These are phyloP conservation scores for Syngnathus typhle DNA, from an alignment of 2,113 vertebrate genomes.

Conservation along the genomic window DNA sequence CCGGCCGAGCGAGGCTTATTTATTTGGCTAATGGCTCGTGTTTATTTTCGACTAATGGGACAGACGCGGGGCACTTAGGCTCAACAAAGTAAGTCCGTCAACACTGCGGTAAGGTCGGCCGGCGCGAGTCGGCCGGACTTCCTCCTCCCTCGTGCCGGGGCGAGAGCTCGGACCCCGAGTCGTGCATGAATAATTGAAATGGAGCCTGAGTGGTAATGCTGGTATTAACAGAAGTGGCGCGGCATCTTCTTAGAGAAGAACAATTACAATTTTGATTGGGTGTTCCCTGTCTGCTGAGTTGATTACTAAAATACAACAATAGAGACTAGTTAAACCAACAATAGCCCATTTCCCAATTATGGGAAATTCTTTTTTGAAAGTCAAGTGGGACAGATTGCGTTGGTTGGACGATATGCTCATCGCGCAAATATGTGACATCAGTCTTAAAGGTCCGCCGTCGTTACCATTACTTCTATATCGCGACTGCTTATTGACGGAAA, in stretches of 20 bases:
- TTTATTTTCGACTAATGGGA: constrained; percentile 63
- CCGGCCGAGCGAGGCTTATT: constrained; percentile 37
- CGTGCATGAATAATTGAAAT: constrained; percentile 5
- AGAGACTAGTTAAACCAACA: too few species aligned
- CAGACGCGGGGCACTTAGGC: constrained; percentile 41
- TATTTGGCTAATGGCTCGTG: constrained; percentile 59
- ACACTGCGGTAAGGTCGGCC: constrained; percentile 35
- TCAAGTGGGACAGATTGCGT: background rate
- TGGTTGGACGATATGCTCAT: background rate
- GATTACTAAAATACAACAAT: too few species aligned
- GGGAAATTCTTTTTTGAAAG: background rate
- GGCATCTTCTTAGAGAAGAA: constrained; percentile 16
- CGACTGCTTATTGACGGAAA: constrained; percentile 1
- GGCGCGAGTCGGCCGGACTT: constrained; percentile 28
- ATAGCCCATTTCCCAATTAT: background rate
- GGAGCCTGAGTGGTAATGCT: constrained; percentile 15
- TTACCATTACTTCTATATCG: constrained; percentile 38
- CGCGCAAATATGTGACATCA: constrained; percentile 26
- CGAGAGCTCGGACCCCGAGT: constrained; percentile 12
- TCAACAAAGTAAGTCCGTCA: constrained; percentile 44
- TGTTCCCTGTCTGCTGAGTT: too few species aligned
- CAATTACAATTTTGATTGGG: too few species aligned
- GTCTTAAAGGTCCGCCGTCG: constrained; percentile 39
- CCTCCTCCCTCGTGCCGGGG: constrained; percentile 25
- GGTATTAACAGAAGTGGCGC: background rate